Base-by-base conservation (phyloP, 2,113 vertebrate genomes). In the Solenodon paradoxus region DNA sequence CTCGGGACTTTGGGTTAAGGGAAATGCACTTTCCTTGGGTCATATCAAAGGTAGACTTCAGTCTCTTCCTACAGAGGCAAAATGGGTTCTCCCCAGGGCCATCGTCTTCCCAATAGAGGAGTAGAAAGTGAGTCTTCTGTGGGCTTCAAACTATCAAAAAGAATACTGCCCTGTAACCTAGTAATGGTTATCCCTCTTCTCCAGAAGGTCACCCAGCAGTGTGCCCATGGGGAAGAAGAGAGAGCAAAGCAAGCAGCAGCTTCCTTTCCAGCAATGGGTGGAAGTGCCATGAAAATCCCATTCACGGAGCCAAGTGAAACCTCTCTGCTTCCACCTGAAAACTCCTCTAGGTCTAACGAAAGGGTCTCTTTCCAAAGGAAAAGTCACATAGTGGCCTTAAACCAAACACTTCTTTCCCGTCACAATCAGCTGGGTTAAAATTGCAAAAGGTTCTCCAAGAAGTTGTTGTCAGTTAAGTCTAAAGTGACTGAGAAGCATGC, bases 331-430 rank as follows among this genome's bases (percentile, higher is more conserved):
- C 35, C 1, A 47, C 80, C 64, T 64, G 69, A 84, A 88, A 88
- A 81, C n/a, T 28, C 20, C 7, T 49, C 92, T 57, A 49, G 55
- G 71, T 12, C 55, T 59, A 78, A 88, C 84, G 71, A 94, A 92
- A 97, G 85, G 87, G 89, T 92, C 75, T 90, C 87, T 93, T 92
- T 95, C 88, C 91, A 30, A 88, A 71, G 85, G 66, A 66, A 49
- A 55, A 17, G 35, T 42, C 90, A 63, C 71, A 59, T 24, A 38
- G 55, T 10, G 38, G 53, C 42, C 75, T 71, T 53, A 92, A 95
- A 92, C 38, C 38, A 64, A 94, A 75, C 45, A 30, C 69, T 84
- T 87, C 92, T 69, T 82, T 28, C 78, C 51, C 22, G 13, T 81
- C 53, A 26, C 86, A 68, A 42, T 32, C 22, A 26, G 69, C 89